Percentiles rank a stretch among this genome's conserved stretches.
Conservation (phyloP, 2,113 vertebrate species). For the Promerops cafer region DNA sequence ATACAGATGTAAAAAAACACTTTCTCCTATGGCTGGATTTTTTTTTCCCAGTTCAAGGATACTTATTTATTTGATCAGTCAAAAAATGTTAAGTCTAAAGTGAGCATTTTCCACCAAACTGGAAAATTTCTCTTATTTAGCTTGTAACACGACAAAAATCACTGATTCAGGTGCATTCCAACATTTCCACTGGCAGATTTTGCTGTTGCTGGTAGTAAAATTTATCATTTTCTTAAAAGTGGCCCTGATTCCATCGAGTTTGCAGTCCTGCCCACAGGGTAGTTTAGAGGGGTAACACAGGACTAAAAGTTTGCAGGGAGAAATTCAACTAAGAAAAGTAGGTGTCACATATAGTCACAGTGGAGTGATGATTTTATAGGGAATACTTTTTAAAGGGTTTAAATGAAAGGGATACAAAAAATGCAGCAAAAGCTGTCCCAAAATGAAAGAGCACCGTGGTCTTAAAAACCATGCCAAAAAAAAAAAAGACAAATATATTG, state of each 20-base stretch:
- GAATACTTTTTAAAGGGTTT: not conserved
- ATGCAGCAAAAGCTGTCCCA: not conserved
- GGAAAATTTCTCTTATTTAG: not conserved
- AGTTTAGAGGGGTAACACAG: not conserved
- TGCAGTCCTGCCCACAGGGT: not conserved
- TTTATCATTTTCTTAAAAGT: not conserved
- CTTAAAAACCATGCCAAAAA: not conserved
- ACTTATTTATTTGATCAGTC: not conserved
- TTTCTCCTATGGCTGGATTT: not conserved
- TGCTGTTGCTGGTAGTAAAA: not conserved
- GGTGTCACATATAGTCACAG: not conserved
- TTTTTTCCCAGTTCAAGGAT: not conserved
- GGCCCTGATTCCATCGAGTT: not conserved
- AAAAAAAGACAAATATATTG: not conserved
- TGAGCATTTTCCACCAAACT: not conserved
- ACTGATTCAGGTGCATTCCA: not conserved
- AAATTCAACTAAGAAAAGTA: not conserved
- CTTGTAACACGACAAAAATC: not conserved
- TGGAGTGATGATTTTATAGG: accelerated
- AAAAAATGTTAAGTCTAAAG: not conserved
- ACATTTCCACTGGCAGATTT: not conserved
- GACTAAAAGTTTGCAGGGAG: not conserved
- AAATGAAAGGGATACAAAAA: not conserved
- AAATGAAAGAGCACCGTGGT: not conserved
- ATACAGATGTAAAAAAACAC: not conserved